Evolutionary conservation across 1,140 invertebrate species (phyloP).

Genomic region (Ceratina calcarata): DNA sequence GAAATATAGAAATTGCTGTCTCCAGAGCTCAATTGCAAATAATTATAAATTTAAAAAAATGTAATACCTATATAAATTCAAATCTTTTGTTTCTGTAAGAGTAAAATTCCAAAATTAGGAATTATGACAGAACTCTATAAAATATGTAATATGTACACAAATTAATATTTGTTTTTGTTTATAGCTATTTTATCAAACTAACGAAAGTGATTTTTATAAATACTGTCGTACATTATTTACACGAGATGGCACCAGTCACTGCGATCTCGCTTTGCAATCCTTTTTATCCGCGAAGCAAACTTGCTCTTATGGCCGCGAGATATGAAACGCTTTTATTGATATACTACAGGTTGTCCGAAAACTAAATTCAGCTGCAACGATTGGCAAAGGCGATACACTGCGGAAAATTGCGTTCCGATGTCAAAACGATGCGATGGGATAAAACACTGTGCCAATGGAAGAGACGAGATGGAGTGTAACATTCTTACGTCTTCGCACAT

Average conservation of each 20-base stretch:
- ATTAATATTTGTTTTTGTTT: no score
- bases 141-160: no score
- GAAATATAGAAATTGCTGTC: no score
- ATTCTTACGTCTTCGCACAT: conserved; percentile 82
- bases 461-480: conserved; percentile 87
- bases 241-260: conserved; percentile 45
- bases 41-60: no score
- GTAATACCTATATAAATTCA: no score
- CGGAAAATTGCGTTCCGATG: conserved; percentile 82
- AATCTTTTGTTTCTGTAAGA: no score
- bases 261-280: conserved; percentile 1
- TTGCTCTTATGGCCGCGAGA: neutral
- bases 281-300: conserved; percentile 27
- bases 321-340: neutral
- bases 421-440: conserved; percentile 85
- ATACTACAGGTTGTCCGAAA: conserved; percentile 82
- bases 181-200: no score
- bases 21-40: no score
- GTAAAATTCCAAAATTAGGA: no score
- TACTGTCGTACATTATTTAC: neutral
- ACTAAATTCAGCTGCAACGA: conserved; percentile 85
- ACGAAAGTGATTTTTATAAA: no score
- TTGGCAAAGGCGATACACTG: conserved; percentile 71
- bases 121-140: no score
- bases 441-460: conserved; percentile 85